Percentiles rank a stretch among this genome's conserved stretches.
These are phyloP conservation scores for Betta splendens DNA, from an alignment of 2,797 vertebrate species.

Conservation along the genomic window DNA sequence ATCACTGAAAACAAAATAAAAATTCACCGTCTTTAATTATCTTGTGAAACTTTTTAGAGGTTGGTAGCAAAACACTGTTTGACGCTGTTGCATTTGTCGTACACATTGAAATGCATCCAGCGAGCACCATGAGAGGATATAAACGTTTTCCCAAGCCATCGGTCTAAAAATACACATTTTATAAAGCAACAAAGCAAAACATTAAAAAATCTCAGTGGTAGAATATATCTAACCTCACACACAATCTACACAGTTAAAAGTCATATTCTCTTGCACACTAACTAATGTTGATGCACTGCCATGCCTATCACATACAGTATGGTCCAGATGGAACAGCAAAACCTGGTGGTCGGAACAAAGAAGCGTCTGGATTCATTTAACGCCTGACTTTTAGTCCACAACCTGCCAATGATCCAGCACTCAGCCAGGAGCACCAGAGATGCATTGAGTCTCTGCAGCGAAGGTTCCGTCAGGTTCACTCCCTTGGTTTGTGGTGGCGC, in stretches of 20 bases:
- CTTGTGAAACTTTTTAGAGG: conserved; percentile 58
- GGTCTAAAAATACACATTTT: conserved; percentile 34
- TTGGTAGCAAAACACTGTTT: conserved; percentile 43
- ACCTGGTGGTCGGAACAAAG: conserved; percentile 34
- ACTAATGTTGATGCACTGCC: conserved; percentile 29
- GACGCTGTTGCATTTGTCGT: conserved; percentile 24
- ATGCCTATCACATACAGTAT: conserved; percentile 46
- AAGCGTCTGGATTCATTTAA: conserved; percentile 34
- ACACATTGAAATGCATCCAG: conserved; percentile 40
- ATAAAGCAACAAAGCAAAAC: conserved; percentile 13
- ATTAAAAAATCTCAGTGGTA: conserved; percentile 29
- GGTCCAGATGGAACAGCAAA: conserved; percentile 38
- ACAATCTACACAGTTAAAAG: conserved; percentile 32
- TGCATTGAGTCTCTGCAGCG: conserved; percentile 47
- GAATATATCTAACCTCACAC: conserved; percentile 38
- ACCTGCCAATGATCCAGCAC: conserved; percentile 31
- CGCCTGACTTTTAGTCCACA: conserved; percentile 44
- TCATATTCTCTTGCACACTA: conserved; percentile 38
- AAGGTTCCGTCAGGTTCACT: conserved; percentile 38
- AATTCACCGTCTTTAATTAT: conserved; percentile 40
- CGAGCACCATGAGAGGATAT: conserved; percentile 54
- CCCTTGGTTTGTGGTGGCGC: conserved; percentile 60
- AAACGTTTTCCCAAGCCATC: conserved; percentile 41
- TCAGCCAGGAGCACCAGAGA: conserved; percentile 57
- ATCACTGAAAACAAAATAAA: conserved; percentile 10